Conservation (phyloP, 2,888 invertebrate genomes). For the Masnerella sp. region DNA sequence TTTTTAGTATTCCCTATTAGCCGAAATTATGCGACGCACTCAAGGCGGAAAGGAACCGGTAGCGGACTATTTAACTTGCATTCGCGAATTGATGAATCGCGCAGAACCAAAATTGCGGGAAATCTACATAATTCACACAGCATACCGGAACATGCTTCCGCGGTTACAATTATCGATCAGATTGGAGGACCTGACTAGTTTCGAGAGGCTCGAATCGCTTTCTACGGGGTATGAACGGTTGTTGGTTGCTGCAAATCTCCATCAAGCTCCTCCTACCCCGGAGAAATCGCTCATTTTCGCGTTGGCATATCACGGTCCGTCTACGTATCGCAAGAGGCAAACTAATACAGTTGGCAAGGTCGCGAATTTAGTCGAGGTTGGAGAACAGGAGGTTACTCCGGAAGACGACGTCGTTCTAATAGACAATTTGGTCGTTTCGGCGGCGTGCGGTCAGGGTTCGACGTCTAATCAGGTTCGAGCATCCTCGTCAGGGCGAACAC, state of each 20-base stretch:
- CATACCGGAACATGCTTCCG: not conserved
- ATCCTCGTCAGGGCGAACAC: too few relatives aligned
- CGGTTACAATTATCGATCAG: not conserved
- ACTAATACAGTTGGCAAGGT: too few relatives aligned
- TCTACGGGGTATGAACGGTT: not conserved
- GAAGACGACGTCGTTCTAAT: too few relatives aligned
- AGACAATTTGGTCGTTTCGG: too few relatives aligned
- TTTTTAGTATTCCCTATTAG: not conserved
- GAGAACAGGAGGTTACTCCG: too few relatives aligned
- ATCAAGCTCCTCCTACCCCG: conserved; percentile 1
- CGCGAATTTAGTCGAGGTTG: too few relatives aligned
- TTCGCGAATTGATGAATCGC: conserved; percentile 1
- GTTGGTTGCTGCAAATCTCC: not conserved
- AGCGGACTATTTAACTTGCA: conserved; percentile 7
- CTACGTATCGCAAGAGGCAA: not conserved
- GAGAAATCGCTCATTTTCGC: not conserved
- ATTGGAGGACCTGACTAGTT: not conserved
- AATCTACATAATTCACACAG: not conserved
- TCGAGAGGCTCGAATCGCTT: not conserved
- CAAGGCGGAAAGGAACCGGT: conserved; percentile 5
- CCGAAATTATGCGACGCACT: not conserved
- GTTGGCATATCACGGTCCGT: not conserved
- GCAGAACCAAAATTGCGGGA: not conserved
- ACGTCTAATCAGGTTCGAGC: too few relatives aligned
- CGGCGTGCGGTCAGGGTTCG: too few relatives aligned